phyloP scores from a whole-genome alignment of 2,797 vertebrate species.

The Babyrousa celebensis region DNA sequence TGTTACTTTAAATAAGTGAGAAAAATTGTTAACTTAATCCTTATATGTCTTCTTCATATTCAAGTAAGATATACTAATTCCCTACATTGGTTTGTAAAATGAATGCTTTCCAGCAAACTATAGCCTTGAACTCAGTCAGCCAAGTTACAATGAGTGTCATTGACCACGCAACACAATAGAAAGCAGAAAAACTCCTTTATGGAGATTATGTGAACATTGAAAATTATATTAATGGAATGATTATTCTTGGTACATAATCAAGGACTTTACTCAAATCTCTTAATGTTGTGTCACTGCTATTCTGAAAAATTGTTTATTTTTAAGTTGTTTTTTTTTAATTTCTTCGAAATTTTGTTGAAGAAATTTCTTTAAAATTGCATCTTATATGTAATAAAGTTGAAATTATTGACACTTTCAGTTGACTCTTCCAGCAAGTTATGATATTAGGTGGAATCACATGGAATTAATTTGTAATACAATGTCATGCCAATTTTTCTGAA shows the following conservation, averaged over 20 bases:
- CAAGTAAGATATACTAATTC: background rate
- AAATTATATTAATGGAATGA: background rate
- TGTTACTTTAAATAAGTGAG: background rate
- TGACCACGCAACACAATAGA: background rate
- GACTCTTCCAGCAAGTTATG: background rate
- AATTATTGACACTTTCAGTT: background rate
- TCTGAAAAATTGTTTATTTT: background rate
- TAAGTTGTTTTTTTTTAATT: background rate
- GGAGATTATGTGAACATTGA: background rate
- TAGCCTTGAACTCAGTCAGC: background rate
- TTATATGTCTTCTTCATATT: background rate
- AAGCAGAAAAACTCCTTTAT: background rate
- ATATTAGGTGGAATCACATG: background rate
- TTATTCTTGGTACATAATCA: background rate
- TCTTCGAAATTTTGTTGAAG: background rate
- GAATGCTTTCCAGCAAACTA: background rate
- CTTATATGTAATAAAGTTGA: background rate
- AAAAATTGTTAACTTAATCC: background rate
- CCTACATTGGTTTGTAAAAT: background rate
- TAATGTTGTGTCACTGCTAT: background rate
- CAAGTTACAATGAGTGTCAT: background rate
- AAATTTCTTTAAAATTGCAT: background rate
- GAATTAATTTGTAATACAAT: background rate
- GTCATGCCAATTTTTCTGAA: background rate
- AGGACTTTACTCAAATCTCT: background rate